phyloP scores from a whole-genome alignment of 2,113 vertebrate genomes.

The Echinops telfairi region DNA sequence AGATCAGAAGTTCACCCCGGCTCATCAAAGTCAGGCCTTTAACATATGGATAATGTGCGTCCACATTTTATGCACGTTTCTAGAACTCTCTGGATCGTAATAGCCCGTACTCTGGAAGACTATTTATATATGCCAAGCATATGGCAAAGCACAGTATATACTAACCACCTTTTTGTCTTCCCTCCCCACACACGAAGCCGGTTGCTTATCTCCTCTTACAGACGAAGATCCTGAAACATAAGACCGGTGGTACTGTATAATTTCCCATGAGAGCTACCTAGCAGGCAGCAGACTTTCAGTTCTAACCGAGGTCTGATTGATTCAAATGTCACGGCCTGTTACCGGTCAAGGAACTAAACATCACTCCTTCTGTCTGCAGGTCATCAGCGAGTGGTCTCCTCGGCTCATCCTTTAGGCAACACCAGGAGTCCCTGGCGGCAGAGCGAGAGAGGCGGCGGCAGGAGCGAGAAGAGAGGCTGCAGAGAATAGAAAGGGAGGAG shows the following conservation, averaged over 20 bases:
- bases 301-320: neutral
- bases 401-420: slow-evolving; percentile 96
- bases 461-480: slow-evolving; percentile 97
- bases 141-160: neutral
- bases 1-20: slow-evolving; percentile 3
- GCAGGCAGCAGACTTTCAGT: neutral
- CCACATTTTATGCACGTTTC: neutral
- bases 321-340: neutral
- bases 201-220: neutral
- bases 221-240: neutral
- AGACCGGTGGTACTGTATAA: neutral
- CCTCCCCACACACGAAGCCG: neutral
- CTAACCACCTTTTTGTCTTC: neutral
- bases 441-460: slow-evolving; percentile 94
- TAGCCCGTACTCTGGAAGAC: neutral
- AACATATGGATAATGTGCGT: too few species aligned
- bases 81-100: neutral
- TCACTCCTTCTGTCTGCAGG: slow-evolving; percentile 84
- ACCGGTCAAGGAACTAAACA: neutral
- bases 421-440: slow-evolving; percentile 95
- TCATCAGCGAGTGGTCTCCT: slow-evolving; percentile 92
- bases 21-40: neutral
- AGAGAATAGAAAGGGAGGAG: slow-evolving; percentile 96
- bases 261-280: neutral
- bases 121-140: neutral